Conservation (phyloP, 2,113 vertebrate genomes). For the Colossoma macropomum region DNA sequence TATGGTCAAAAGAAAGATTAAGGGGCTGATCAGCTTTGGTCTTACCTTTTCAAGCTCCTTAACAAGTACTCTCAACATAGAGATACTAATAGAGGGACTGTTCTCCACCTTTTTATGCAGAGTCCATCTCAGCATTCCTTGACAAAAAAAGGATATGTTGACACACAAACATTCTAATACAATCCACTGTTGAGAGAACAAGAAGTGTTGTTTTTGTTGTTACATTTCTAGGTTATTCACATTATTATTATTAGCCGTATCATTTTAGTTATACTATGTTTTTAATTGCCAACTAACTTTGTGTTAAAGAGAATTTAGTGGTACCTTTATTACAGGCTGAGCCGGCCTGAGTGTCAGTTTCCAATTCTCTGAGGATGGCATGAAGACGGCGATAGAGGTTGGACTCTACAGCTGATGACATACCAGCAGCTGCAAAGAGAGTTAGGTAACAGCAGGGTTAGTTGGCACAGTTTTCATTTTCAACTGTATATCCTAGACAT, state of each 20-base stretch:
- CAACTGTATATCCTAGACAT: too few species aligned
- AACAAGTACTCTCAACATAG: constrained; percentile 79
- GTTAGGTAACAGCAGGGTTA: too few species aligned
- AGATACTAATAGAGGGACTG: constrained; percentile 71
- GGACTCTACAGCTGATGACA: constrained; percentile 71
- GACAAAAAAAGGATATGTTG: neutral
- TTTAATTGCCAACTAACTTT: too few species aligned
- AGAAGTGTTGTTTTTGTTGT: too few species aligned
- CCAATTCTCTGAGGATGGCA: constrained; percentile 82
- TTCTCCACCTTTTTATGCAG: constrained; percentile 84
- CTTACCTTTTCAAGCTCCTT: constrained; percentile 86
- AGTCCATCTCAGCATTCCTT: constrained; percentile 87
- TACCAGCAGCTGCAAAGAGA: constrained; percentile 13
- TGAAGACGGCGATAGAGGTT: constrained; percentile 80
- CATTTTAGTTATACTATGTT: too few species aligned
- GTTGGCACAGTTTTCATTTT: too few species aligned
- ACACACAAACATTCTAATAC: neutral
- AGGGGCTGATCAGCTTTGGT: neutral
- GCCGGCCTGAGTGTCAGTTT: constrained; percentile 60
- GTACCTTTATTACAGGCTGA: constrained; percentile 78
- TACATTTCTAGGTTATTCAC: too few species aligned
- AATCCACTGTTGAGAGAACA: neutral
- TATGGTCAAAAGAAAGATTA: neutral
- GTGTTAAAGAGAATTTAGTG: neutral
- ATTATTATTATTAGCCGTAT: too few species aligned